Conservation (phyloP, 1,140 invertebrate genomes). For the Lepeophtheirus salmonis region DNA sequence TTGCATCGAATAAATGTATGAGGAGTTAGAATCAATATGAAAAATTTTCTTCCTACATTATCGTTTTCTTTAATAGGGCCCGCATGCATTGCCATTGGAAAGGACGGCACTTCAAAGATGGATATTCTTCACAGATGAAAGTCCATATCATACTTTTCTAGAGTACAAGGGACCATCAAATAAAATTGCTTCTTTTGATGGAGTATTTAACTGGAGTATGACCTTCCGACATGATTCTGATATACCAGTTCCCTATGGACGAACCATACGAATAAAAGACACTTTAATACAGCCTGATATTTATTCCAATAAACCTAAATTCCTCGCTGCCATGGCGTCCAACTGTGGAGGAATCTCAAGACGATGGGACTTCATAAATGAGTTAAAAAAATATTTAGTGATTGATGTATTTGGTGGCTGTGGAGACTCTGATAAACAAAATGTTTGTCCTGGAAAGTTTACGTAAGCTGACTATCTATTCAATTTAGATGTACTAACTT, state of each 20-base stretch:
- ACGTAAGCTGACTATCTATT: no score
- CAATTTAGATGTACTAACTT: constrained; percentile 23
- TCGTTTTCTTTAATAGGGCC: no score
- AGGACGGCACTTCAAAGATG: no score
- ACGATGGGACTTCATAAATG: constrained; percentile 38
- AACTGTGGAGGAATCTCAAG: constrained; percentile 37
- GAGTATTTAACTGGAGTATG: constrained; percentile 53
- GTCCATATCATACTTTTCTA: background rate
- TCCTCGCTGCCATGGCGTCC: constrained; percentile 40
- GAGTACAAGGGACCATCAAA: background rate
- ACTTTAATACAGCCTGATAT: constrained; percentile 13
- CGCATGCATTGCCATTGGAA: no score
- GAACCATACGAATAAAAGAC: constrained; percentile 29
- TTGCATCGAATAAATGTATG: no score
- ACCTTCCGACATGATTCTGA: constrained; percentile 46
- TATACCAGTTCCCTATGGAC: constrained; percentile 45
- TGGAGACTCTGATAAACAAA: constrained; percentile 22
- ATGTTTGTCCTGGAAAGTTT: background rate
- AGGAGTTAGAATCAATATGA: no score
- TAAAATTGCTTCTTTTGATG: constrained; percentile 27
- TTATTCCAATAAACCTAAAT: constrained; percentile 21
- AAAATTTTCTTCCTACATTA: no score
- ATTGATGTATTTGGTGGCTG: constrained; percentile 35
- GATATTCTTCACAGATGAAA: background rate
- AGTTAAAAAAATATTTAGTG: constrained; percentile 31